phyloP scores from a whole-genome alignment of 2,113 vertebrate species.

The Rana temporaria region DNA sequence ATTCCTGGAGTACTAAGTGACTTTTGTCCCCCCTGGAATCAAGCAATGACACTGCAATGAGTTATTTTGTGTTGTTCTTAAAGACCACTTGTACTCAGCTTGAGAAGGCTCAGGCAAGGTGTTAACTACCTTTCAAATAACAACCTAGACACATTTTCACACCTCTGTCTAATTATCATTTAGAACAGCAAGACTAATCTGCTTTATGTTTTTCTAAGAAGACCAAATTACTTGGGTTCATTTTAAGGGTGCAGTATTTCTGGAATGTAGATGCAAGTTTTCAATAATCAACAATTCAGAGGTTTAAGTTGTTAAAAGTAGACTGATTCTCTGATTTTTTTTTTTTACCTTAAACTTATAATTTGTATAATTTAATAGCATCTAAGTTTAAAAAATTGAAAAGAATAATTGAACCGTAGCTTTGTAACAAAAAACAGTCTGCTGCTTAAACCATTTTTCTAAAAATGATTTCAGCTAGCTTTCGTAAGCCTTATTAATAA shows the following conservation, averaged over 20 bases:
- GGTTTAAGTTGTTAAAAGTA: slow-evolving; percentile 1
- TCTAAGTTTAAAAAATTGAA: slow-evolving; percentile 16
- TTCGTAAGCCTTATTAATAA: slow-evolving; percentile 48
- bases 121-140: slow-evolving; percentile 14
- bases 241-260: background rate
- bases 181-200: slow-evolving; percentile 14
- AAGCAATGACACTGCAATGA: too few relatives aligned
- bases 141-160: slow-evolving; percentile 3
- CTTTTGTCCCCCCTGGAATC: too few relatives aligned
- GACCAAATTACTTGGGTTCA: background rate
- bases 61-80: too few relatives aligned
- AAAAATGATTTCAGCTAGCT: slow-evolving; percentile 49
- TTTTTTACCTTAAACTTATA: slow-evolving; percentile 2
- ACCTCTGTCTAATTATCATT: slow-evolving; percentile 23
- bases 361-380: slow-evolving; percentile 25
- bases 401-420: slow-evolving; percentile 5
- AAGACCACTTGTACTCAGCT: background rate
- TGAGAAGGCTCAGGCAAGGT: slow-evolving; percentile 11
- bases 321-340: background rate
- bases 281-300: background rate
- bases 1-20: too few relatives aligned
- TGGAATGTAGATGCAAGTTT: background rate
- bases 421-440: slow-evolving; percentile 26
- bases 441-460: slow-evolving; percentile 33
- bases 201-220: slow-evolving; percentile 9